Conservation (phyloP, 2,797 vertebrate genomes). For the Chaenodraco wilsoni region DNA sequence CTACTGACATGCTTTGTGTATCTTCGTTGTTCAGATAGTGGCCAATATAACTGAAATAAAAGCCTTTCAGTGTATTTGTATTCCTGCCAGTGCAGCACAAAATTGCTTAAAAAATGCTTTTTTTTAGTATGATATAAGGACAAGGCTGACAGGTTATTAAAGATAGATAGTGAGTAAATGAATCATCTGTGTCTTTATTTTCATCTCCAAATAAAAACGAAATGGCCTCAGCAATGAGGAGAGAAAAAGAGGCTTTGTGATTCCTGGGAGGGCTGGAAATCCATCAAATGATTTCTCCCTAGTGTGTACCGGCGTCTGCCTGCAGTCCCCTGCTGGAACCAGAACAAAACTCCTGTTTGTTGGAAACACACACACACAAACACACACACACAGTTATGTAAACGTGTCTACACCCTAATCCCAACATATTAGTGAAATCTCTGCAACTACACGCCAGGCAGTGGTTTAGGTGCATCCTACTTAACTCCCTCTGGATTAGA, state of each 20-base stretch:
- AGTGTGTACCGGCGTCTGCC: slow-evolving; percentile 5
- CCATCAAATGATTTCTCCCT: slow-evolving; percentile 44
- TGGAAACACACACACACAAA: not conserved
- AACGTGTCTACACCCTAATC: not conserved
- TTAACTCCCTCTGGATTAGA: slow-evolving; percentile 12
- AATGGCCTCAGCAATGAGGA: slow-evolving; percentile 36
- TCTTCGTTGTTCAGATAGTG: slow-evolving; percentile 50
- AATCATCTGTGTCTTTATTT: slow-evolving; percentile 41
- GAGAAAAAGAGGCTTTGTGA: slow-evolving; percentile 27
- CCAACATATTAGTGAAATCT: slow-evolving; percentile 14
- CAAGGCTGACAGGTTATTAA: slow-evolving; percentile 30
- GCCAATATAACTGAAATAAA: slow-evolving; percentile 38
- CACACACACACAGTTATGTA: not conserved
- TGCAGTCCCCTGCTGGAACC: slow-evolving; percentile 31
- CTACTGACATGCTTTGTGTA: slow-evolving; percentile 29
- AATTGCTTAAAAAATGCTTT: slow-evolving; percentile 16
- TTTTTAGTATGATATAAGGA: slow-evolving; percentile 15
- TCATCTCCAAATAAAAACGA: slow-evolving; percentile 34
- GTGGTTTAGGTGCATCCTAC: slow-evolving; percentile 7
- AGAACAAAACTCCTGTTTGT: slow-evolving; percentile 30
- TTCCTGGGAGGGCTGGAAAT: slow-evolving; percentile 27
- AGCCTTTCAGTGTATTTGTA: slow-evolving; percentile 37
- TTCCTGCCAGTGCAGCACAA: slow-evolving; percentile 15
- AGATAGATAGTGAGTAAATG: slow-evolving; percentile 39
- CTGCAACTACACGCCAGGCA: not conserved